Evolutionary conservation across 2,113 vertebrate genomes (phyloP), one percentile per base, ranked within the genome.

Genomic region (Dolichotis patagonum): DNA sequence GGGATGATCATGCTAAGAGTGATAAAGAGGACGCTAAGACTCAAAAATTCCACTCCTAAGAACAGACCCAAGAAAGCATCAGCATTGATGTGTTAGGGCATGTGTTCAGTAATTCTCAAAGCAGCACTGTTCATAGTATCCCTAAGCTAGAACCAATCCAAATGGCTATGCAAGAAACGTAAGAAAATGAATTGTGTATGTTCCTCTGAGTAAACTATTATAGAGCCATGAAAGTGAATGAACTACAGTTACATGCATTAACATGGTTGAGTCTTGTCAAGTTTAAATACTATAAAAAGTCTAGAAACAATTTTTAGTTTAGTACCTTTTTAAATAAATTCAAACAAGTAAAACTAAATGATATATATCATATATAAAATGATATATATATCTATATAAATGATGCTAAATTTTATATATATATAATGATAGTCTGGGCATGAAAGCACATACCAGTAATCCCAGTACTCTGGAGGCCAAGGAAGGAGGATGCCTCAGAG

Each of bases 261-360:
- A 49, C 46, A 46, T 35, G 54, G 32, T n/a, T 92, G 41, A 85
- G 41, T 38, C 41, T 77, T 65, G 22, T 73, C 84, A 60, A 54
- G 0, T 73, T 41, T 41, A 96, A 52, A 88, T 13, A 60, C 14
- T 54, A 32, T 54, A 30, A 7, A 41, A 67, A 75, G 30, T 54
- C 11, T 75, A 86, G 89, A 75, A 89, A 67, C 24, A 46, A 63
- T n/a, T 46, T 43, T 38, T 9, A 75, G 4, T 49, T 49, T n/a
- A 78, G 30, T 19, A 4, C n/a, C 35, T 77, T 94, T 88, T 94
- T 83, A 81, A 73, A 89, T 63, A 93, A 85, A 54, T 54, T 96
- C 17, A 81, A 93, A 81, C 28, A 91, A 83, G 28, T 90, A 83
- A 67, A 95, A 54, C 49, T 67, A 77, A 69, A 62, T 71, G 49